Conservation (phyloP, 1,140 invertebrate species). For the Solen grandis region DNA sequence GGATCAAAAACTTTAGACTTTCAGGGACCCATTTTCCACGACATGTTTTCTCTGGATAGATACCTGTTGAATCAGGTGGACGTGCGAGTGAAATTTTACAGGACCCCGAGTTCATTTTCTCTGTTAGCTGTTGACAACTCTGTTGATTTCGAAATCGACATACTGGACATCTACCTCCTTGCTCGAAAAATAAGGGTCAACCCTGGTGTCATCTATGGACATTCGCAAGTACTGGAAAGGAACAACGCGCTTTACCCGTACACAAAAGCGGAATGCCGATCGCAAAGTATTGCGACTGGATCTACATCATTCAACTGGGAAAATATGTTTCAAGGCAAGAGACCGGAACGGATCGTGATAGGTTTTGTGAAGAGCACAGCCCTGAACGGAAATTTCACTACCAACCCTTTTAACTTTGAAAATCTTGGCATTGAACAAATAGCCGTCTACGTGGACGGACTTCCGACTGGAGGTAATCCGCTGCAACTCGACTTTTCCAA, state of each 20-base stretch:
- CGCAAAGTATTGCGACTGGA: conserved; percentile 7
- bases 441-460: background rate
- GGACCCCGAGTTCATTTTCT: background rate
- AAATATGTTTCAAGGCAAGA: conserved; percentile 21
- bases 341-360: conserved; percentile 17
- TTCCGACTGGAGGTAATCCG: background rate
- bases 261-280: background rate
- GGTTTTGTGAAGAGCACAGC: background rate
- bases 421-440: background rate
- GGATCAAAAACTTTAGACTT: background rate
- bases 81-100: conserved; percentile 3
- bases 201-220: conserved; percentile 5
- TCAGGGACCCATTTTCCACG: conserved; percentile 3
- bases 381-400: background rate
- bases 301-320: conserved; percentile 9
- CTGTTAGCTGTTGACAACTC: background rate
- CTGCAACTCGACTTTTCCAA: background rate
- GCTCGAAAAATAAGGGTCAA: background rate
- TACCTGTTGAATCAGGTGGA: conserved; percentile 10
- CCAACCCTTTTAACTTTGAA: conserved; percentile 20
- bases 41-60: background rate
- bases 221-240: background rate
- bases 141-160: background rate
- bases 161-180: background rate
- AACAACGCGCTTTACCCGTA: background rate